These are phyloP conservation scores for Odocoileus hemionus DNA, from an alignment of 2,113 vertebrate genomes.

Conservation along the genomic window DNA sequence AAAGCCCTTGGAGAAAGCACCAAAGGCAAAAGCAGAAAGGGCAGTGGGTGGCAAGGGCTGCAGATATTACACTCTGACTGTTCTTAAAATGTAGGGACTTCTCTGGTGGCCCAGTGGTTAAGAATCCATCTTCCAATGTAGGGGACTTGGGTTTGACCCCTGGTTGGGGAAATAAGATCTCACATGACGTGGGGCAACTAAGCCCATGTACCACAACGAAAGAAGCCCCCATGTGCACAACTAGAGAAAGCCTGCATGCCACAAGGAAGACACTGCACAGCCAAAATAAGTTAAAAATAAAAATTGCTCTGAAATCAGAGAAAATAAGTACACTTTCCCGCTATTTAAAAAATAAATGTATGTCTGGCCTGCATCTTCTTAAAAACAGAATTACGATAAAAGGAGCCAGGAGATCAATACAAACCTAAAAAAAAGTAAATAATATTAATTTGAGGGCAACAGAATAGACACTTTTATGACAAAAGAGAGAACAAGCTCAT, in stretches of 20 bases:
- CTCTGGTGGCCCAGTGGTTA: not conserved
- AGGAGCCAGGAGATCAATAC: not conserved
- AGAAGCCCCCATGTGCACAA: not conserved
- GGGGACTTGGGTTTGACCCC: not conserved
- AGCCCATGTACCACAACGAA: not conserved
- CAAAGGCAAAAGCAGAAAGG: not conserved
- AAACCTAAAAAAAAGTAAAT: slow-evolving; percentile 3
- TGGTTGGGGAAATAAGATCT: not conserved
- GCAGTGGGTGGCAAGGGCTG: not conserved
- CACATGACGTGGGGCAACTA: not conserved
- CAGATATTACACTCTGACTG: not conserved
- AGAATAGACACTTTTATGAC: not conserved
- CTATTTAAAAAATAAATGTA: not conserved
- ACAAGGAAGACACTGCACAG: not conserved
- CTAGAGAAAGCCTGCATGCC: not conserved
- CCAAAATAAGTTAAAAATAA: not conserved
- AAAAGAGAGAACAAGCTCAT: not conserved
- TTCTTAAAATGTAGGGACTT: not conserved
- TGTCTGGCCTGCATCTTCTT: not conserved
- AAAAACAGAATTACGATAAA: slow-evolving; percentile 17
- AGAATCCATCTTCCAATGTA: not conserved
- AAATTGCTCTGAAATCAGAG: not conserved
- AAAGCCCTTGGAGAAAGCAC: not conserved
- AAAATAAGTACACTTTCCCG: not conserved
- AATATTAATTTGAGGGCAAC: not conserved